These are phyloP conservation scores for Calephelis perditalis DNA, from an alignment of 2,888 invertebrate genomes.

Conservation along the genomic window DNA sequence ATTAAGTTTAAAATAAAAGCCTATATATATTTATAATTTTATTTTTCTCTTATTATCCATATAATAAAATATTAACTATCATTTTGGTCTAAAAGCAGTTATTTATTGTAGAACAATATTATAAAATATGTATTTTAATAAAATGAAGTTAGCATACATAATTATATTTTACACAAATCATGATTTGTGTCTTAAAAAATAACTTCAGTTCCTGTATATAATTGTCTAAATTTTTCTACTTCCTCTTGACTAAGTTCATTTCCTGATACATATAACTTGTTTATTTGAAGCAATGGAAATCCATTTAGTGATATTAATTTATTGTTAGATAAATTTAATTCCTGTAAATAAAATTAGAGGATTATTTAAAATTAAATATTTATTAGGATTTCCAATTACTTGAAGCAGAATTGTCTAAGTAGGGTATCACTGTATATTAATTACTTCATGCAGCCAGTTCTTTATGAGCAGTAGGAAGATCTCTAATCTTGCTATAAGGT, in stretches of 20 bases:
- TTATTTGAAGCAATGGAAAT: constrained; percentile 70
- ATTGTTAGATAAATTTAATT: constrained; percentile 72
- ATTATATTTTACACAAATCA: constrained; percentile 9
- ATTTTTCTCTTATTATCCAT: neutral
- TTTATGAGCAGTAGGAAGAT: too few species aligned
- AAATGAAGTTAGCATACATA: neutral
- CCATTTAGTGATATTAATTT: constrained; percentile 59
- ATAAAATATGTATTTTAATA: neutral
- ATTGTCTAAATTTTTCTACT: constrained; percentile 48
- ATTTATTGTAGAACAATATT: too few species aligned
- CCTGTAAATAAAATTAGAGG: constrained; percentile 47
- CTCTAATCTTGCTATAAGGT: too few species aligned
- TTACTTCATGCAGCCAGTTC: too few species aligned
- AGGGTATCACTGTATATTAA: too few species aligned
- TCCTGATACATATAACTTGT: constrained; percentile 63
- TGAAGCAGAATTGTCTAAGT: too few species aligned
- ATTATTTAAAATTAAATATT: constrained; percentile 14
- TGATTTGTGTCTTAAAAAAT: constrained; percentile 38
- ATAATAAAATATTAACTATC: neutral
- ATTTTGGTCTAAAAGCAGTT: too few species aligned
- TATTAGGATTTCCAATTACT: too few species aligned
- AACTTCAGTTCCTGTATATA: constrained; percentile 38
- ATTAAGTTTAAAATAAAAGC: constrained; percentile 2
- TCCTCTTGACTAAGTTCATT: constrained; percentile 56
- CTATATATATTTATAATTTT: neutral